A percentile compares a stretch with the other conserved stretches of the same genome.
phyloP scores from a whole-genome alignment of 2,797 vertebrate genomes.

The Arnoldichthys spilopterus region DNA sequence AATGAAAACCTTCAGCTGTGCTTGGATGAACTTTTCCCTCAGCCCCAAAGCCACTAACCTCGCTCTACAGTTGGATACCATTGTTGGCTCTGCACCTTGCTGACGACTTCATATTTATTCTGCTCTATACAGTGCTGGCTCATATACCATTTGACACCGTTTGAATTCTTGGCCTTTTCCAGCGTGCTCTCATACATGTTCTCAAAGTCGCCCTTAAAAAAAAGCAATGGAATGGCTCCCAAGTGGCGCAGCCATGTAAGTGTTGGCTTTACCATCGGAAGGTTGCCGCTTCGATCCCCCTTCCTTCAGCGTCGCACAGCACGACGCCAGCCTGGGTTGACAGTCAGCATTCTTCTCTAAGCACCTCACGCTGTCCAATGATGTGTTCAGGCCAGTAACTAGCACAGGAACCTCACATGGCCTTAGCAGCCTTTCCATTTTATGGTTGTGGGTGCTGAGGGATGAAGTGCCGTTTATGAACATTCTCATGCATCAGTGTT shows the following conservation, averaged over 20 bases:
- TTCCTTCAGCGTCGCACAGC: too few relatives aligned
- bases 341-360: too few relatives aligned
- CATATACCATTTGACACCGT: background rate
- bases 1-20: constrained; percentile 64
- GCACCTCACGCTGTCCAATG: too few relatives aligned
- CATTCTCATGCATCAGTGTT: background rate
- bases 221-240: too few relatives aligned
- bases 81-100: background rate
- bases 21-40: constrained; percentile 67
- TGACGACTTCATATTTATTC: background rate
- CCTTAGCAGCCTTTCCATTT: background rate
- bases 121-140: background rate
- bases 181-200: too few relatives aligned
- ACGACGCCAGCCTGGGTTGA: too few relatives aligned
- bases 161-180: too few relatives aligned
- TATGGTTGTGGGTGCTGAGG: background rate
- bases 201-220: too few relatives aligned
- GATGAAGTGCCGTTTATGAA: background rate
- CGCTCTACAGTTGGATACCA: background rate
- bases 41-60: constrained; percentile 1
- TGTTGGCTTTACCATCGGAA: too few relatives aligned
- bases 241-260: too few relatives aligned
- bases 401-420: background rate
- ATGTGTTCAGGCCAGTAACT: too few relatives aligned
- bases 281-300: too few relatives aligned